Base-by-base conservation (phyloP, 2,888 invertebrate genomes). In the Harpagoxenus sublaevis region DNA sequence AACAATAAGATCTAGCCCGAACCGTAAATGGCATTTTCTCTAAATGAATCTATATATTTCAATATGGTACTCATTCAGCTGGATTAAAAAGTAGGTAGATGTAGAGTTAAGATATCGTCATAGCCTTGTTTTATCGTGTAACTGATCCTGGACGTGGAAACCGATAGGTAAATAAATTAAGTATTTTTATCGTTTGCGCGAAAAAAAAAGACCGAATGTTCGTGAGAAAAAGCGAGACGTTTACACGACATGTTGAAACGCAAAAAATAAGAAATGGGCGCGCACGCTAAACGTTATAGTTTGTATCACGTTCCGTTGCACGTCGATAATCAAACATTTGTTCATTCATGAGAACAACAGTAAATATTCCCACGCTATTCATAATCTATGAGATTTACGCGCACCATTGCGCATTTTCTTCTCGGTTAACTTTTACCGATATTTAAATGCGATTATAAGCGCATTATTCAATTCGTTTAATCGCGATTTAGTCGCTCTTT, bases 281-380 rank as follows among this genome's bases (percentile, higher is more conserved):
- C 35, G 5, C 45, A 57, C 35, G 79, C 45, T 74, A 66, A 87
- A 87, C 51, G 53, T 81, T 45, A 63, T 42, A 45, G 62, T 79
- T 87, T 65, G 83, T 15, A 23, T 65, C 65, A 65, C 66, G 75
- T 51, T 28, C 15, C 82, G 62, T 66, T 53, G 60, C 73, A 74
- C 51, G 35, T 83, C 71, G 75, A 84, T 81, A 82, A 81, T 68
- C 75, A 73, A 73, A 60, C 48, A 48, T 81, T 71, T 15, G 45
- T 70, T 60, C 48, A 70, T 79, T 79, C 79, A 79, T 31, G 73
- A 48, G 18, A 81, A 39, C 18, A 73, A 60, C 48, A 39, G 60
- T 73, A 23, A 60, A 81, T 23, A 35, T 55, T 81, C n/a, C 15
- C 23, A 60, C 35, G 55, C 28, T 57, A 71, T 73, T 81, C 45